Percentiles rank a stretch among this genome's conserved stretches.
Evolutionary conservation across 2,113 vertebrate species (phyloP).

Genomic region (Syngnathus scovelli): DNA sequence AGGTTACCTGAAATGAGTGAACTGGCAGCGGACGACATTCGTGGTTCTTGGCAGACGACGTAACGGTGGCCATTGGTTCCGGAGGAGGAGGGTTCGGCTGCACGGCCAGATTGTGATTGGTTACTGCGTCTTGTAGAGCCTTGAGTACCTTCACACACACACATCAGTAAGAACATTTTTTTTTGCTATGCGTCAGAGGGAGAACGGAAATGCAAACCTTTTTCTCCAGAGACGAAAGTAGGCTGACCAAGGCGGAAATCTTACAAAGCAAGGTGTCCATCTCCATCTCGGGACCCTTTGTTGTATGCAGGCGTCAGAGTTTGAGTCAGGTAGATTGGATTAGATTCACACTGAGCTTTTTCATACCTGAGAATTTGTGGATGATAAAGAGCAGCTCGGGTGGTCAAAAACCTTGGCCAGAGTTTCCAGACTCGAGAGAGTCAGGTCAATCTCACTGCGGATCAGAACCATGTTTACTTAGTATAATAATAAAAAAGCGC

Average conservation of each 20-base stretch:
- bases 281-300: conserved; percentile 66
- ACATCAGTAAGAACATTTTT: background rate
- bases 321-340: background rate
- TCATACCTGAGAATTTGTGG: conserved; percentile 69
- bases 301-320: conserved; percentile 1
- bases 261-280: conserved; percentile 76
- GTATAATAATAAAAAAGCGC: background rate
- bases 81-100: conserved; percentile 56
- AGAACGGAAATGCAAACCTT: conserved; percentile 62
- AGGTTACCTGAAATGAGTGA: conserved; percentile 76
- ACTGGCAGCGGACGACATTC: conserved; percentile 59
- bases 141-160: conserved; percentile 70
- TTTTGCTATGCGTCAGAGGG: background rate
- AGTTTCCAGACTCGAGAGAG: conserved; percentile 76
- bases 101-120: conserved; percentile 73
- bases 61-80: conserved; percentile 1
- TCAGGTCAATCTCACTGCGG: conserved; percentile 79
- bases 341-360: background rate
- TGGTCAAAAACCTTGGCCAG: conserved; percentile 79
- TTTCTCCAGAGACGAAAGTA: conserved; percentile 78
- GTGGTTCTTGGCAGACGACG: conserved; percentile 40
- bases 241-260: conserved; percentile 75
- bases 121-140: conserved; percentile 75
- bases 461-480: conserved; percentile 1
- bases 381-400: conserved; percentile 57